Evolutionary conservation across 2,888 invertebrate genomes (phyloP).

Genomic region (Tinea semifulvella): DNA sequence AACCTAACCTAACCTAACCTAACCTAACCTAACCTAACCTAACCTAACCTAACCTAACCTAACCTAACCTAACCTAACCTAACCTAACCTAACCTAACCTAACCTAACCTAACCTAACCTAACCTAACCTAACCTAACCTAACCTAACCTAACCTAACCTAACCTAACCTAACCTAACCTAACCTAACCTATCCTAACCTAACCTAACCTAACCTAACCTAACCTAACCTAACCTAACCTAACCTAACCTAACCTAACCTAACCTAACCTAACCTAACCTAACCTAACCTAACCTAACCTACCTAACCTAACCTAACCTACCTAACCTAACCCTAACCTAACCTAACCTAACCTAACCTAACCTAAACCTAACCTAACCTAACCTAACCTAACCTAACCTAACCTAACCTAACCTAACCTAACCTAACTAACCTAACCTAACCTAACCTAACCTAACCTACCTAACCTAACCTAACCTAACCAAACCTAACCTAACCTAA

Average conservation of each 20-base stretch:
- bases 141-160: constrained; percentile 16
- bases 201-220: constrained; percentile 15
- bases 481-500: too few species aligned
- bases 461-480: too few species aligned
- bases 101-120: constrained; percentile 16
- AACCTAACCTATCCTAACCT: constrained; percentile 16
- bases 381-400: constrained; percentile 17
- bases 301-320: constrained; percentile 15
- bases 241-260: constrained; percentile 16
- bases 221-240: constrained; percentile 19
- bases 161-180: constrained; percentile 16
- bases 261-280: constrained; percentile 13
- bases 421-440: constrained; percentile 18
- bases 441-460: constrained; percentile 18
- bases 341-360: constrained; percentile 14
- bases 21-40: constrained; percentile 16
- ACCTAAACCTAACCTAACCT: constrained; percentile 14
- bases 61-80: constrained; percentile 16
- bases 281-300: constrained; percentile 15
- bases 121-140: constrained; percentile 15
- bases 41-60: constrained; percentile 16
- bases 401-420: constrained; percentile 17
- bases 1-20: constrained; percentile 14
- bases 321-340: constrained; percentile 16
- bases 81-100: constrained; percentile 17